Conservation (phyloP, 2,113 vertebrate species). For the Corythaixoides concolor region DNA sequence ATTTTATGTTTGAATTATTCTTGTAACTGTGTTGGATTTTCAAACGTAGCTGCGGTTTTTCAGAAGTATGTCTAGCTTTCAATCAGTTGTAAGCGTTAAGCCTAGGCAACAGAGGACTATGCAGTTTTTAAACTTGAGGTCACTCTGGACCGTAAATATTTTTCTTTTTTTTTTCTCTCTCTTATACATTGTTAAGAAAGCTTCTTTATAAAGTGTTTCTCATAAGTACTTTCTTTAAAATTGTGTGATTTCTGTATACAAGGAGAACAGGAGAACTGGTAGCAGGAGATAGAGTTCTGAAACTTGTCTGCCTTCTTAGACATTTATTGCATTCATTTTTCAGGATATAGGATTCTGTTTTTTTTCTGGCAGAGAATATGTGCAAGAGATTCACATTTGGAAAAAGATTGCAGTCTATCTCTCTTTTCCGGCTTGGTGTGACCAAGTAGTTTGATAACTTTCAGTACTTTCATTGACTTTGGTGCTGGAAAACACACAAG, state of each 20-base stretch:
- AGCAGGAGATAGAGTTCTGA: not conserved
- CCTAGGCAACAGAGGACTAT: not conserved
- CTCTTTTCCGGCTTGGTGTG: not conserved
- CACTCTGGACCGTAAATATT: not conserved
- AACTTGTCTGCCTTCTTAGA: not conserved
- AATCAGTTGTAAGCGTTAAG: not conserved
- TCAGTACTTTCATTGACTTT: not conserved
- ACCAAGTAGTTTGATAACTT: not conserved
- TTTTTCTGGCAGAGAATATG: not conserved
- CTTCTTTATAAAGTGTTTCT: not conserved
- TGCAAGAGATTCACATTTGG: not conserved
- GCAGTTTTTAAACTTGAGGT: not conserved
- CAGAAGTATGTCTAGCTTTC: not conserved
- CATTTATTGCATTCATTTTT: not conserved
- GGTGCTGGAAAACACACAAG: not conserved
- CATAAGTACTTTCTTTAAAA: not conserved
- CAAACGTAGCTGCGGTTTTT: not conserved
- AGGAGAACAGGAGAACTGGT: not conserved
- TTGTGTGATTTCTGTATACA: not conserved
- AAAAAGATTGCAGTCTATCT: not conserved
- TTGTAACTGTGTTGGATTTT: not conserved
- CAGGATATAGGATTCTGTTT: not conserved
- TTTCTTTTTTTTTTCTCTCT: not conserved
- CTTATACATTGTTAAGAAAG: not conserved
- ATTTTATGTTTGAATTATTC: not conserved